Conservation (phyloP, 2,797 vertebrate species). For the Neosilurus hyrtlii region DNA sequence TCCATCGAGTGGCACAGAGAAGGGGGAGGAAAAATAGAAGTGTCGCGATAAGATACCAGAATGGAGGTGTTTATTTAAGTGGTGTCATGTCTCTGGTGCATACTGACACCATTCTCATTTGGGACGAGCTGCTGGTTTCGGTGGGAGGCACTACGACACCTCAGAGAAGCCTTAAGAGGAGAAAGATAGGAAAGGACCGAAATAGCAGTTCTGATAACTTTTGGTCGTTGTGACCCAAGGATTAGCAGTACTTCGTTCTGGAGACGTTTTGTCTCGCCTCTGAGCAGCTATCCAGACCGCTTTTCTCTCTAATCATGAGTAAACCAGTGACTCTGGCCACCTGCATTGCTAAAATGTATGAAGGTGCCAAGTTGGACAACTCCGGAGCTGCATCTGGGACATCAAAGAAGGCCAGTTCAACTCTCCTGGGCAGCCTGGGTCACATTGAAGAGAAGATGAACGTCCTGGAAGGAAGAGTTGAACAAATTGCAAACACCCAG, state of each 20-base stretch:
- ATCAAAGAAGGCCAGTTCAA: constrained; percentile 55
- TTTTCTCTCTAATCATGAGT: constrained; percentile 55
- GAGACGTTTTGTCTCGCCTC: constrained; percentile 13
- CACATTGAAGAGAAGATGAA: constrained; percentile 75
- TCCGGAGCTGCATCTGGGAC: constrained; percentile 49
- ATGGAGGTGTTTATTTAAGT: constrained; percentile 66
- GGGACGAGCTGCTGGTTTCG: constrained; percentile 40
- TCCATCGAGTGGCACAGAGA: constrained; percentile 31
- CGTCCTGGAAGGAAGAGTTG: constrained; percentile 76
- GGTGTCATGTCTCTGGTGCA: constrained; percentile 61
- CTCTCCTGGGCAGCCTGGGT: constrained; percentile 62
- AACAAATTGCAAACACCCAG: constrained; percentile 74
- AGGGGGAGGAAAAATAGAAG: constrained; percentile 46
- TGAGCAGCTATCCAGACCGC: constrained; percentile 13
- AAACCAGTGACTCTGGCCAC: constrained; percentile 59
- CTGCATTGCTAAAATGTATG: constrained; percentile 75
- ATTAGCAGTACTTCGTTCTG: constrained; percentile 34
- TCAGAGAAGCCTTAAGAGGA: constrained; percentile 29
- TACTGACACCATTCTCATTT: constrained; percentile 50
- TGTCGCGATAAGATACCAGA: constrained; percentile 71
- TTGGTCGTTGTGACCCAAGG: constrained; percentile 26
- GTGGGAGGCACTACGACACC: constrained; percentile 45
- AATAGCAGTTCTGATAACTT: constrained; percentile 34
- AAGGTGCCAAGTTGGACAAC: constrained; percentile 59
- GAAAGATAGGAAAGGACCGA: constrained; percentile 40